Evolutionary conservation across 2,797 vertebrate species (phyloP).

Genomic region (Sarcoramphus papa): DNA sequence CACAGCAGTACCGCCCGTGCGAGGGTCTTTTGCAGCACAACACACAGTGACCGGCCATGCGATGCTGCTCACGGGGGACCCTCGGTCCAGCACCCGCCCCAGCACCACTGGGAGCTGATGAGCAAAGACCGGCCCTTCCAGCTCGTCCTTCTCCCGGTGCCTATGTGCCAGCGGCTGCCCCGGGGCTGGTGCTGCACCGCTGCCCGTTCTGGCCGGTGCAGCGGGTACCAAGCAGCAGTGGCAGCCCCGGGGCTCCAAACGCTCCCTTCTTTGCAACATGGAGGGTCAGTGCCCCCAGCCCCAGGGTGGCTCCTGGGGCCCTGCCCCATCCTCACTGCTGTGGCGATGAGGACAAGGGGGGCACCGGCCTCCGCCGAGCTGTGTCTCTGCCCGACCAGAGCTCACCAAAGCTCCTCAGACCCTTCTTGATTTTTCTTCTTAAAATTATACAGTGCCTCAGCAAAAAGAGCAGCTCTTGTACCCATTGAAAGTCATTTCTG

Average conservation of each 20-base stretch:
- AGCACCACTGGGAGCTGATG: neutral
- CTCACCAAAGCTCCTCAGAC: neutral
- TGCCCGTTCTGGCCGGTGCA: neutral
- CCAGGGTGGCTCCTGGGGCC: neutral
- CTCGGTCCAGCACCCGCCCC: rapidly evolving
- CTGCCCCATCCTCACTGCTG: neutral
- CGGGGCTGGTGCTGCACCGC: neutral
- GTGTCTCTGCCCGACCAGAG: neutral
- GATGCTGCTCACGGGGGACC: neutral
- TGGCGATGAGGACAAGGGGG: neutral
- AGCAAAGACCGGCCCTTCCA: neutral
- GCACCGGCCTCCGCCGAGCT: neutral
- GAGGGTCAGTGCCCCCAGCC: neutral
- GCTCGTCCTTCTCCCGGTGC: neutral
- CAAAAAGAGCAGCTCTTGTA: neutral
- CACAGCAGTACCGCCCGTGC: rapidly evolving
- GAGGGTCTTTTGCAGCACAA: neutral
- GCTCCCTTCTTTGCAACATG: neutral
- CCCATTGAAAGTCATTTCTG: neutral
- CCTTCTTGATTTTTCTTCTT: neutral
- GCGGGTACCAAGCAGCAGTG: neutral
- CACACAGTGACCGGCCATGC: rapidly evolving
- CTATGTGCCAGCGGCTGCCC: neutral
- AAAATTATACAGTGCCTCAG: neutral
- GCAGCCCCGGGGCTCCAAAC: neutral